Conservation (phyloP, 2,888 invertebrate species). For the Tipula unca region DNA sequence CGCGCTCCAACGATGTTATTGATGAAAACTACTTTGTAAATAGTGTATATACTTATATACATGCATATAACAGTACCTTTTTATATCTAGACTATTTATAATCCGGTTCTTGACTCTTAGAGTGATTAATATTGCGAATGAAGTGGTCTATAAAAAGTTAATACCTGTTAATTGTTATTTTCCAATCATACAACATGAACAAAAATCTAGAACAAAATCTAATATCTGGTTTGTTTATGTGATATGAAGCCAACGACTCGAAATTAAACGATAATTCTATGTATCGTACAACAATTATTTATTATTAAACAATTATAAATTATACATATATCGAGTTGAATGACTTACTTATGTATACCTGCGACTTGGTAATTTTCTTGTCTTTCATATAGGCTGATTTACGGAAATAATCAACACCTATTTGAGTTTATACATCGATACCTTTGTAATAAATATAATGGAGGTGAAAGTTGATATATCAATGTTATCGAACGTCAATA, state of each 20-base stretch:
- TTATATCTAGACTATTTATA: neutral
- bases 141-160: neutral
- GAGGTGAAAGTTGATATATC: neutral
- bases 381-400: neutral
- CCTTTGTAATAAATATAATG: too few relatives aligned
- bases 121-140: neutral
- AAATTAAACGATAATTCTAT: neutral
- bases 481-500: neutral
- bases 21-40: neutral
- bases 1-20: neutral
- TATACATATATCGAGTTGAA: neutral
- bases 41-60: neutral
- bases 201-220: neutral
- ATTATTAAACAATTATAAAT: neutral
- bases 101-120: neutral
- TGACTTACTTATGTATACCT: neutral
- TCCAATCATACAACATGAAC: neutral
- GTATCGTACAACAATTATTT: neutral
- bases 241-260: neutral
- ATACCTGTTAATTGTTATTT: neutral
- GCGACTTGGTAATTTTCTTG: neutral
- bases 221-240: neutral
- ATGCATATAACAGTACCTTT: neutral
- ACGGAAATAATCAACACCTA: neutral
- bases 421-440: neutral